Conservation (phyloP, 2,888 invertebrate genomes). For the Acanthoscelides obtectus region DNA sequence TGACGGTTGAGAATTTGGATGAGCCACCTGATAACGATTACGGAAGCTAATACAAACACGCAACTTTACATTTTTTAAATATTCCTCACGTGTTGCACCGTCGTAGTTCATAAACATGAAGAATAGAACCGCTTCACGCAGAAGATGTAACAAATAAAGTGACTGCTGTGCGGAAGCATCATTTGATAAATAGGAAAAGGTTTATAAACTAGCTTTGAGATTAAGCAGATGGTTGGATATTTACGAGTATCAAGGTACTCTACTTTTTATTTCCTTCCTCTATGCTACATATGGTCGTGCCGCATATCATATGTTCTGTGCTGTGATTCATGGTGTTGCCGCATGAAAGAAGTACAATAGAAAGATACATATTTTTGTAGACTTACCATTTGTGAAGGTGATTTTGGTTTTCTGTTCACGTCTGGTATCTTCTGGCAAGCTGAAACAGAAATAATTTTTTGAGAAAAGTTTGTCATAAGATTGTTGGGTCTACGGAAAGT, state of each 20-base stretch:
- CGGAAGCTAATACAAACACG: not conserved
- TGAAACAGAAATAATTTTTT: slow-evolving; percentile 44
- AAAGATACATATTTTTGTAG: no score
- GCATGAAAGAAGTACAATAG: no score
- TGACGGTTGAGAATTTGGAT: no score
- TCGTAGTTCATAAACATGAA: not conserved
- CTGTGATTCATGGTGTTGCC: not conserved
- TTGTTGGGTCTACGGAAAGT: no score
- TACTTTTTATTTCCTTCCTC: not conserved
- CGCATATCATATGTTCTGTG: not conserved
- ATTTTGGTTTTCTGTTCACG: slow-evolving; percentile 72
- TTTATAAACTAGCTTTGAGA: not conserved
- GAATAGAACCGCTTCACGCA: not conserved
- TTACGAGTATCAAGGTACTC: not conserved
- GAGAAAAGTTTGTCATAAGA: no score
- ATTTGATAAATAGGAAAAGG: not conserved
- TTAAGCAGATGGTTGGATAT: not conserved
- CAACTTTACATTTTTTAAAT: not conserved
- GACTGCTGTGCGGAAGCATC: not conserved
- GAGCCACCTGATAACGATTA: not conserved
- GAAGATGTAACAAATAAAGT: not conserved
- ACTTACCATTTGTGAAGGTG: slow-evolving; percentile 89
- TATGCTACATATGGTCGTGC: not conserved
- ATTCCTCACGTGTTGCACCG: not conserved
- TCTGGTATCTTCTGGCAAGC: slow-evolving; percentile 57